These are phyloP conservation scores for Babyrousa celebensis DNA, from an alignment of 2,797 vertebrate species.

Conservation along the genomic window DNA sequence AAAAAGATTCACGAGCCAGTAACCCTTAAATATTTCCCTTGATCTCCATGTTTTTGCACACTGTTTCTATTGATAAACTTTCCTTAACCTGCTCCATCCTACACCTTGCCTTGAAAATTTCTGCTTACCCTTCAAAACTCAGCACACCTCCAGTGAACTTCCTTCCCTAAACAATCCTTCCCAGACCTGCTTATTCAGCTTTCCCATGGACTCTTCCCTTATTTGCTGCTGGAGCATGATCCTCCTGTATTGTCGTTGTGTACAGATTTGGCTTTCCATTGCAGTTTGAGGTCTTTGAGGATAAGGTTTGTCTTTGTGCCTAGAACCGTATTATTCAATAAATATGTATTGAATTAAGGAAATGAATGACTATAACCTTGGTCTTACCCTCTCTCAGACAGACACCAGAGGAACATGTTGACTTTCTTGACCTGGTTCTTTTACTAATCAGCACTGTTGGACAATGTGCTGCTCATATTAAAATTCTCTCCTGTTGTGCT, in stretches of 20 bases:
- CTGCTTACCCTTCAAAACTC: constrained; percentile 1
- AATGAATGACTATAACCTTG: not conserved
- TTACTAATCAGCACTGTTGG: not conserved
- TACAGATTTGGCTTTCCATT: not conserved
- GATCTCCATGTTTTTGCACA: not conserved
- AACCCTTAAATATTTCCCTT: not conserved
- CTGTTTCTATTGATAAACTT: not conserved
- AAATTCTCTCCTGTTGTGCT: not conserved
- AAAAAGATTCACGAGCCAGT: not conserved
- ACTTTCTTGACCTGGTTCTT: not conserved
- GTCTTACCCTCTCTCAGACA: not conserved
- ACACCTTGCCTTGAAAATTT: not conserved
- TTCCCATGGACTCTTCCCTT: not conserved
- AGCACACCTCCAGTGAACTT: not conserved
- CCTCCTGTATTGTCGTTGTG: not conserved
- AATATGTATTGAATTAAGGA: not conserved
- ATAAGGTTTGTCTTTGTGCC: not conserved
- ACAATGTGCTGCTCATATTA: not conserved
- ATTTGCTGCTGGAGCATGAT: not conserved
- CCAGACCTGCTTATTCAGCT: not conserved
- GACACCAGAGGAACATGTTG: not conserved
- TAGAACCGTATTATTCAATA: not conserved
- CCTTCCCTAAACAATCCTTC: not conserved
- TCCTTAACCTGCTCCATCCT: not conserved
- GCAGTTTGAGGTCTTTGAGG: not conserved